Conservation (phyloP, 2,113 vertebrate species). For the Scytalopus superciliaris region DNA sequence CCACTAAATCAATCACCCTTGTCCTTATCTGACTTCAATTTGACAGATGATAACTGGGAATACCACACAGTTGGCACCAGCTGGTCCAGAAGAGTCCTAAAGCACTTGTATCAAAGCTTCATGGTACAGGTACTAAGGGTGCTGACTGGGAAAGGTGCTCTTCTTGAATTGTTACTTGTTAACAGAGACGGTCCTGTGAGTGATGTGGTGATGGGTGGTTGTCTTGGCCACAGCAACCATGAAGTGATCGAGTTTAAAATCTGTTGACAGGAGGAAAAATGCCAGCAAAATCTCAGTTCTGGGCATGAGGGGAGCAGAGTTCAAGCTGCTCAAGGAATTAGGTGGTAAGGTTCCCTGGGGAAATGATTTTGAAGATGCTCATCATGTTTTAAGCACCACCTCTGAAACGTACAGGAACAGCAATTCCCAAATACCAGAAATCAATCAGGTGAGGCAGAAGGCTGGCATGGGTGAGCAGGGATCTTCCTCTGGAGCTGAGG, state of each 20-base stretch:
- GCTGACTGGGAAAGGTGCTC: background rate
- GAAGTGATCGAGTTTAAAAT: background rate
- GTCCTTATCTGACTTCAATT: background rate
- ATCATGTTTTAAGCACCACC: background rate
- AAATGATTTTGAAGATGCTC: background rate
- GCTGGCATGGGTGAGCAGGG: background rate
- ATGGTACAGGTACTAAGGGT: background rate
- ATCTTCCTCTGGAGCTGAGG: background rate
- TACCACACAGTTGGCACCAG: background rate
- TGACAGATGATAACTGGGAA: background rate
- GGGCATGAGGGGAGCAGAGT: background rate
- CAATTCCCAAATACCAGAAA: background rate
- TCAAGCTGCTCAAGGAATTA: background rate
- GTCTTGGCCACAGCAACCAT: background rate
- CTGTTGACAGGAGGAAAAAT: background rate
- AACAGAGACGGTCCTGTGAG: background rate
- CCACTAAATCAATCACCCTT: background rate
- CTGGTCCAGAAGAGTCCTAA: background rate
- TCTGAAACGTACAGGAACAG: background rate
- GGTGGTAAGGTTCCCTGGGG: background rate
- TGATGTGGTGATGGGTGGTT: rapidly evolving
- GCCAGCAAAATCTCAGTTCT: background rate
- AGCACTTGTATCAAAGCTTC: background rate
- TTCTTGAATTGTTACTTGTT: background rate
- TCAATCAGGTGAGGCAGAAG: background rate